A percentile compares a stretch with the other conserved stretches of the same genome.
Conservation (phyloP, 2,113 vertebrate species). For the Kryptolebias marmoratus region DNA sequence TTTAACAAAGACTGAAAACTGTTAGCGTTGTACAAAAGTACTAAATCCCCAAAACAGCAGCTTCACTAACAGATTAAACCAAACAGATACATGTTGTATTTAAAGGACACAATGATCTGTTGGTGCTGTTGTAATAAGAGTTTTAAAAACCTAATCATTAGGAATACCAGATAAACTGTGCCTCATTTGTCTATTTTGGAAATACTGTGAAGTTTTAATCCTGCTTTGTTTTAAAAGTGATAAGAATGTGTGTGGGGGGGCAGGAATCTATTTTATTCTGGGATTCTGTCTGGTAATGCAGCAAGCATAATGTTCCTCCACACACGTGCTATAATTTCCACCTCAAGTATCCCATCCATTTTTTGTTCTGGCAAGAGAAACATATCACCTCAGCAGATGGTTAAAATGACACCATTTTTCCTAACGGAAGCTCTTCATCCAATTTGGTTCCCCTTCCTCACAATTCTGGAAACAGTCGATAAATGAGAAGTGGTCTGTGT, state of each 20-base stretch:
- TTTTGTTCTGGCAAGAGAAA: neutral
- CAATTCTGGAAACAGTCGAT: conserved; percentile 43
- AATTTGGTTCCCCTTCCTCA: conserved; percentile 50
- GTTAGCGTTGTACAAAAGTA: too few relatives aligned
- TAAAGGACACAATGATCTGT: too few relatives aligned
- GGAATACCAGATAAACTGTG: neutral
- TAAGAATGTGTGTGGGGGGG: neutral
- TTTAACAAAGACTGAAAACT: too few relatives aligned
- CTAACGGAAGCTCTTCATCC: conserved; percentile 27
- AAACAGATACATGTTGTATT: too few relatives aligned
- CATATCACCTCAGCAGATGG: conserved; percentile 28
- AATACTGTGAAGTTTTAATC: conserved; percentile 2
- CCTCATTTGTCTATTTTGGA: conserved; percentile 14
- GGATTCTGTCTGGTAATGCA: neutral
- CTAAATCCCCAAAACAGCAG: too few relatives aligned
- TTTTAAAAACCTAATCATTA: too few relatives aligned
- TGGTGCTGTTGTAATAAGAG: too few relatives aligned
- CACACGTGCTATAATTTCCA: conserved; percentile 32
- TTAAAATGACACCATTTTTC: conserved; percentile 58
- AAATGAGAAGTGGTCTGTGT: conserved; percentile 38
- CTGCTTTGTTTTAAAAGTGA: conserved; percentile 2
- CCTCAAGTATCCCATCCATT: conserved; percentile 19
- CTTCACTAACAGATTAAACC: too few relatives aligned
- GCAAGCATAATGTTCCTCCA: conserved; percentile 28
- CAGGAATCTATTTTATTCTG: conserved; percentile 8